These are phyloP conservation scores for Syrrhaptes paradoxus DNA, from an alignment of 2,113 vertebrate genomes.

Conservation along the genomic window DNA sequence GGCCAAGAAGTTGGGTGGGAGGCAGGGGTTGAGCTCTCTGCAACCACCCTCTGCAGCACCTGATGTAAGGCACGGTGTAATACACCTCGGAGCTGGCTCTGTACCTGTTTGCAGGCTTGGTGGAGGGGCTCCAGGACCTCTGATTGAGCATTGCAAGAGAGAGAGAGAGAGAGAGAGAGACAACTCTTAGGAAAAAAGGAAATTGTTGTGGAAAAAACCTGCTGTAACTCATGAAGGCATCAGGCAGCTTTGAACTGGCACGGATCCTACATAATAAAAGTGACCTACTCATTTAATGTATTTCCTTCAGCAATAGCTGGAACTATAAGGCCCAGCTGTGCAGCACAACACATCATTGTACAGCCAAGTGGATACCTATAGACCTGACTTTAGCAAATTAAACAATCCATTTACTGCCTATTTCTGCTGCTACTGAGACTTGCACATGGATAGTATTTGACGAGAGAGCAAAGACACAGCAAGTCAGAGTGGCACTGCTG, in stretches of 20 bases:
- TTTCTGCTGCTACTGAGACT: not conserved
- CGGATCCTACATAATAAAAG: not conserved
- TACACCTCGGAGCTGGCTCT: not conserved
- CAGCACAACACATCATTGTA: not conserved
- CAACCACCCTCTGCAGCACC: not conserved
- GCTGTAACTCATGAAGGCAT: not conserved
- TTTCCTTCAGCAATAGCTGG: not conserved
- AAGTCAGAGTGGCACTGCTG: not conserved
- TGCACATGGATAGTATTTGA: not conserved
- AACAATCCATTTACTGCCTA: not conserved
- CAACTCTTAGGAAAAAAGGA: not conserved
- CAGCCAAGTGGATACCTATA: not conserved
- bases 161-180: no score
- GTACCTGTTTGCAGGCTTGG: not conserved
- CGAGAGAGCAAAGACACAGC: not conserved
- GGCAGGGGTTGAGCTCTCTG: fast-evolving
- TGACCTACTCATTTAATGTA: not conserved
- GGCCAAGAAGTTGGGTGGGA: not conserved
- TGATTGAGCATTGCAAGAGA: not conserved
- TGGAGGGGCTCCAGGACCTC: not conserved
- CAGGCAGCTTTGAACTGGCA: not conserved
- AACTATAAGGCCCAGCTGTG: not conserved
- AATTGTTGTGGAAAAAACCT: not conserved
- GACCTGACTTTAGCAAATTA: not conserved
- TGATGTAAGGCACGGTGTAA: fast-evolving